These are phyloP conservation scores for Andrena haemorrhoa DNA, from an alignment of 2,888 invertebrate species.

Conservation along the genomic window DNA sequence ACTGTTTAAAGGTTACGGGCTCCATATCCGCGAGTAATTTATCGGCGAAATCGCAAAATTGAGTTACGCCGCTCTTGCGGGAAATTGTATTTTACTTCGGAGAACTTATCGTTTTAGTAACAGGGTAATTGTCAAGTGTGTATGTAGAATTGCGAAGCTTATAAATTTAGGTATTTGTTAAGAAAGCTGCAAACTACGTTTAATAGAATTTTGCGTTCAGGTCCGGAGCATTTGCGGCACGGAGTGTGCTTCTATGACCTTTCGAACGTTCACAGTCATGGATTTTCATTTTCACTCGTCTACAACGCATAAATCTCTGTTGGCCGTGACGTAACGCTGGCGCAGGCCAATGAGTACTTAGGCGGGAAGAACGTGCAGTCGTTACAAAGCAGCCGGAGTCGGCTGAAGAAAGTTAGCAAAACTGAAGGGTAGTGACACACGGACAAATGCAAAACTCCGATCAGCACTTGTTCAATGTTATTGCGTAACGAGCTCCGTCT, in stretches of 20 bases:
- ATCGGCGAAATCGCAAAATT: not conserved
- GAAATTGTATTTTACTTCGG: no score
- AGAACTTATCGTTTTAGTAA: no score
- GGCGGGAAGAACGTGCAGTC: constrained; percentile 52
- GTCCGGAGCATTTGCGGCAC: not conserved
- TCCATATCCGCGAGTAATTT: not conserved
- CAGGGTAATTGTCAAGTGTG: no score
- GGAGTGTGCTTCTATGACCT: constrained; percentile 12
- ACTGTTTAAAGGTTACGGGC: not conserved
- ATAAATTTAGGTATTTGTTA: no score
- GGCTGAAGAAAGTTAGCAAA: constrained; percentile 56
- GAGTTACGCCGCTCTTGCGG: not conserved
- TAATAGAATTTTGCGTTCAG: not conserved
- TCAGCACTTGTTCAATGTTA: constrained; percentile 6
- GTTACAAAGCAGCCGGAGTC: constrained; percentile 38
- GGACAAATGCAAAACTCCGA: constrained; percentile 34
- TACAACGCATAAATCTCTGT: constrained; percentile 48
- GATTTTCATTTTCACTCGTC: constrained; percentile 68
- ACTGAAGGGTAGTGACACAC: constrained; percentile 21
- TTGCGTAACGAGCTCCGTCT: constrained; percentile 20
- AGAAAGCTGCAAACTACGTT: no score
- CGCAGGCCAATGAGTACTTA: constrained; percentile 44
- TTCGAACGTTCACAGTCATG: constrained; percentile 24
- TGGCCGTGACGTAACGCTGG: constrained; percentile 56
- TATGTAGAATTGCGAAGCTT: no score